Conservation (phyloP, 2,113 vertebrate genomes). For the Odontophorus gujanensis region DNA sequence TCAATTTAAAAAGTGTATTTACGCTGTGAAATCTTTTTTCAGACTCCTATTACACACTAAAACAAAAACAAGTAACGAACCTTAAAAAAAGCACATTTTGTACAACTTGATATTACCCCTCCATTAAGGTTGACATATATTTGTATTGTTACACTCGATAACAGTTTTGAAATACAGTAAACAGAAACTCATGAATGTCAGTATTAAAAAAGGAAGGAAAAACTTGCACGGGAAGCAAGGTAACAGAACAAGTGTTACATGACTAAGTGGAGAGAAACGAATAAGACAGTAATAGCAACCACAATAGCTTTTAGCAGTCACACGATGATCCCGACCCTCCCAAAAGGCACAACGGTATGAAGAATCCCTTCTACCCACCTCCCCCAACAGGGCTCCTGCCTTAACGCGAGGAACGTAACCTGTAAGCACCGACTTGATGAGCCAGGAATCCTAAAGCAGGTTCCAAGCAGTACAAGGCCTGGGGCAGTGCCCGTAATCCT, state of each 20-base stretch:
- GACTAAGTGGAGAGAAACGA: neutral
- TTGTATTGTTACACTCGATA: neutral
- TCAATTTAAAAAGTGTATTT: neutral
- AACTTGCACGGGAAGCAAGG: neutral
- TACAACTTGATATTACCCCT: neutral
- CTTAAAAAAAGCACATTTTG: neutral
- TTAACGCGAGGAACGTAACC: neutral
- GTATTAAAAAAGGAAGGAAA: neutral
- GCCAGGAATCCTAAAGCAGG: neutral
- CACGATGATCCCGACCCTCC: neutral
- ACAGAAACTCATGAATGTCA: neutral
- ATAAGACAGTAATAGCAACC: rapidly evolving
- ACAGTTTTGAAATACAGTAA: neutral
- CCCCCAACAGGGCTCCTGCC: neutral
- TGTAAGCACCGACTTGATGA: neutral
- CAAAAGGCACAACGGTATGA: rapidly evolving
- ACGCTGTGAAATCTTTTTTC: neutral
- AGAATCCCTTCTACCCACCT: neutral
- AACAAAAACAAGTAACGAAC: neutral
- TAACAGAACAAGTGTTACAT: neutral
- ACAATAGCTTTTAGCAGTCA: neutral
- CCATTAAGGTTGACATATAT: neutral
- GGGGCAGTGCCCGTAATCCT: rapidly evolving
- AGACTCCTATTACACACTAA: neutral
- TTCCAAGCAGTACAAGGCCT: neutral